Evolutionary conservation across 2,113 vertebrate species (phyloP), one percentile per base, ranked within the genome.

Genomic region (Thalassarche chlororhynchos): DNA sequence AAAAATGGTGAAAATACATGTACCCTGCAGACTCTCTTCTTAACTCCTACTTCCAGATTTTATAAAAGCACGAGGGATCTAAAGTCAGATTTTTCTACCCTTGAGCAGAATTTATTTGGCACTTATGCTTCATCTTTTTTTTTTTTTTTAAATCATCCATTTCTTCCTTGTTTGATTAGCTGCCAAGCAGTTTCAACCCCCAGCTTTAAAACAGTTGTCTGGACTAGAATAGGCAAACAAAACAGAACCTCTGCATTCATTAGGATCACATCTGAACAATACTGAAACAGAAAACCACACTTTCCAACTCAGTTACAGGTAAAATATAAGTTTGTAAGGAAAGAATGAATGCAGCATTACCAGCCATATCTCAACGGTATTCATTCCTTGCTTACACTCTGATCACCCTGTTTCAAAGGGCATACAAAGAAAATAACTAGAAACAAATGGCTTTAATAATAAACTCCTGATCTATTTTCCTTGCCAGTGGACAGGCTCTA

Each of bases 151-250:
- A 32, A 88, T 88, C 29, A 78, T 60, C 51, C 17, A 74, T 90
- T 92, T 97, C 57, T 90, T 77, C 42, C 47, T 78, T 93, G 46
- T 90, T 81, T 97, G 82, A 90, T 89, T 93, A 90, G 16, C 65
- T 94, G 95, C 92, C 96, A 96, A 92, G 55, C 60, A 68, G 40
- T 80, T 93, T 94, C 72, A 93, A 58, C 9, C 6, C 29, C 31
- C 44, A 93, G 55, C 65, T 88, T 88, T 93, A 84, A 75, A 92
- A 81, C 13, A 75, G 89, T 64, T 93, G 55, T 64, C 83, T 89
- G 47, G 76, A 95, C 89, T 93, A 65, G 79, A 95, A 71, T 0
- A 92, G 77, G 18, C 57, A 92, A 96, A 84, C 29, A 86, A 69
- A 75, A 88, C 54, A 89, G n/a, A 7, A 6, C 11, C 28, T 89